phyloP scores from a whole-genome alignment of 1,140 invertebrate species.

The Lepidurus couesii region DNA sequence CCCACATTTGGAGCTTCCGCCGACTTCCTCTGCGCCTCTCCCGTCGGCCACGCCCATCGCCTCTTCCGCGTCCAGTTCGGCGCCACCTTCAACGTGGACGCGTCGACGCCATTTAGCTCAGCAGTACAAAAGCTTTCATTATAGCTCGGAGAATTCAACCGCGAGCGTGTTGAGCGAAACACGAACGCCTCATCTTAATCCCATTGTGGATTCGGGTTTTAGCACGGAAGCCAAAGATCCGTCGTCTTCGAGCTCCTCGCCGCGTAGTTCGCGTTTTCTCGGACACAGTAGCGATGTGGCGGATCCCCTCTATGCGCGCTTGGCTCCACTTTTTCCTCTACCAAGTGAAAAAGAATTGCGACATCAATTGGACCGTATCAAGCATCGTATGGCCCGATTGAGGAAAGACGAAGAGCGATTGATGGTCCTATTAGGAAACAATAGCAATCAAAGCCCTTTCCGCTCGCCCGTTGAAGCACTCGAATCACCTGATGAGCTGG shows the following conservation, averaged over 20 bases:
- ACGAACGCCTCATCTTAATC: slow-evolving; percentile 3
- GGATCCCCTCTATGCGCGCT: background rate
- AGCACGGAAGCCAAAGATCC: slow-evolving; percentile 34
- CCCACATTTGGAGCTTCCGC: slow-evolving; percentile 62
- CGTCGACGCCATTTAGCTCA: background rate
- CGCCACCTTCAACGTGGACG: background rate
- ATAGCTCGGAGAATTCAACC: slow-evolving; percentile 27
- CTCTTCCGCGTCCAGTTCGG: background rate
- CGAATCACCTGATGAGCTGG: slow-evolving; percentile 65
- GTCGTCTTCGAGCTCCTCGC: slow-evolving; percentile 25
- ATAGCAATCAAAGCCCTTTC: slow-evolving; percentile 10
- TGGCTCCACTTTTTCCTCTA: background rate
- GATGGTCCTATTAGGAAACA: slow-evolving; percentile 25
- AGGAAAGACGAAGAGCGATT: slow-evolving; percentile 33
- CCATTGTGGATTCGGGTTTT: slow-evolving; percentile 34
- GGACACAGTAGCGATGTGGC: background rate
- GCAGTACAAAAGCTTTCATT: slow-evolving; percentile 25
- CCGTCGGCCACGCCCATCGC: slow-evolving; percentile 24
- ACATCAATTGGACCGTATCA: slow-evolving; percentile 34
- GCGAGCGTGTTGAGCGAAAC: slow-evolving; percentile 17
- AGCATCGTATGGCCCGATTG: slow-evolving; percentile 29
- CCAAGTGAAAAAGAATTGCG: slow-evolving; percentile 32
- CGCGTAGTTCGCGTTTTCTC: slow-evolving; percentile 30
- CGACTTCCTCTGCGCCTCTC: background rate
- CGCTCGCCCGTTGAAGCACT: slow-evolving; percentile 5